phyloP scores from a whole-genome alignment of 37 sponge, comb jelly and placozoan species.

The Amphimedon queenslandica region DNA sequence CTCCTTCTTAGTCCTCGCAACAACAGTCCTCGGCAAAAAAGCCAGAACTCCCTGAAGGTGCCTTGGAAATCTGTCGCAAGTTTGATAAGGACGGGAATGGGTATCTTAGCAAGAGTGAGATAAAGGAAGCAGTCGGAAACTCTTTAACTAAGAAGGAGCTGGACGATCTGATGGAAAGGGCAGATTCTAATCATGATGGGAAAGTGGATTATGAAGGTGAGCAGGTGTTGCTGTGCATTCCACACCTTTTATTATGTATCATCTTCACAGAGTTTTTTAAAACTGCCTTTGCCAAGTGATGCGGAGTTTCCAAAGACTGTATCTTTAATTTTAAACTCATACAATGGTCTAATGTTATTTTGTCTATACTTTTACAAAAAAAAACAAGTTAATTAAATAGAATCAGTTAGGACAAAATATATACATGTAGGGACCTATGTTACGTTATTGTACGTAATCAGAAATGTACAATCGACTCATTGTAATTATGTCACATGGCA shows the following conservation, averaged over 20 bases:
- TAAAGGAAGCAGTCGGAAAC: background rate
- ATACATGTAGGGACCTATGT: no score
- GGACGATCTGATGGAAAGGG: background rate
- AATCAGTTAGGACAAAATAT: no score
- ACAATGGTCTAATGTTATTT: no score
- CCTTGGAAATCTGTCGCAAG: background rate
- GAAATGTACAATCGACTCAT: background rate
- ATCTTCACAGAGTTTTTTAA: slow-evolving; percentile 66
- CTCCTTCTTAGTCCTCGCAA: no score
- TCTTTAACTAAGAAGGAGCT: background rate
- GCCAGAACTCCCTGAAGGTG: no score
- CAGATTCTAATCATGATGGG: background rate
- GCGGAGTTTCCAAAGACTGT: no score
- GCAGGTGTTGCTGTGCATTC: background rate
- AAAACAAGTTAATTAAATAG: no score
- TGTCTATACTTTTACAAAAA: no score
- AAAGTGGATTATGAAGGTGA: slow-evolving; percentile 73
- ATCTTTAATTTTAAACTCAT: no score
- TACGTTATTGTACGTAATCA: background rate
- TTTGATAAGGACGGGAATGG: slow-evolving; percentile 28
- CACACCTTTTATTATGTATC: no score
- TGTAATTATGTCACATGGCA: background rate
- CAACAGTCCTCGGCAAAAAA: no score
- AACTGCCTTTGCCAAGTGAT: slow-evolving; percentile 75
- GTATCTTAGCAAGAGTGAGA: background rate